Base-by-base conservation (phyloP, 37 sponge, comb jelly and placozoan species). In the Aplysina aerophoba region DNA sequence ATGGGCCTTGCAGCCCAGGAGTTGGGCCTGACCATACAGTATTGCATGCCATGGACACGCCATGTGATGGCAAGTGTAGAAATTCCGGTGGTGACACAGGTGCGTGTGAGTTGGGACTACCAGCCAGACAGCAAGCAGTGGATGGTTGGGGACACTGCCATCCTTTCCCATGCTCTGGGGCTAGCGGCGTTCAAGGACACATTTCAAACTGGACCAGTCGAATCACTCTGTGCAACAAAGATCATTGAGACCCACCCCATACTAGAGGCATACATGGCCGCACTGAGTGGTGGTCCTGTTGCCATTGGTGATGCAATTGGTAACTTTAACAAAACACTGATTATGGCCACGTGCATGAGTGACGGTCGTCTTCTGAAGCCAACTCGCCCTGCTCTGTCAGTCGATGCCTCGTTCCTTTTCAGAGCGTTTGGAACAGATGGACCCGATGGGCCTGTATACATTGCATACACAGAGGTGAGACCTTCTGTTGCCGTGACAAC, bases 121-220 rank as follows among this genome's bases (percentile, higher is more conserved):
- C 61, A 54, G 20, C 86, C 90, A 0, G 83, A 78, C 6, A 81
- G 86, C 39, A 24, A 34, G 25, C 85, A 89, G 69, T 89, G 90
- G 90, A 85, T 44, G 58, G 85, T 89, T 21, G 90, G 90, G n/a
- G 85, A 89, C 61, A 85, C 90, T 12, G 83, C 79, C 54, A 84
- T 89, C 8, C 64, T 89, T 27, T 55, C 80, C 6, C 72, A 81
- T 50, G 80, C 90, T 19, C 36, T 89, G 14, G 90, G 90, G 15
- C 59, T 89, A 38, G 85, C 85, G 4, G 65, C 90, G 55, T 89
- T 89, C 81, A 89, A 89, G 53, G 90, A 89, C 28, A 55, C 81
- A 28, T 91, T 91, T 61, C 87, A 87, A 38, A 87, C 91, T 4
- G 80, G 59, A 36, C 22, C 68, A 12, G 33, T 22, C n/a, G 79